Percentiles rank a stretch among this genome's conserved stretches.
Evolutionary conservation across 2,797 vertebrate genomes (phyloP).

Genomic region (Oophaga sylvatica): DNA sequence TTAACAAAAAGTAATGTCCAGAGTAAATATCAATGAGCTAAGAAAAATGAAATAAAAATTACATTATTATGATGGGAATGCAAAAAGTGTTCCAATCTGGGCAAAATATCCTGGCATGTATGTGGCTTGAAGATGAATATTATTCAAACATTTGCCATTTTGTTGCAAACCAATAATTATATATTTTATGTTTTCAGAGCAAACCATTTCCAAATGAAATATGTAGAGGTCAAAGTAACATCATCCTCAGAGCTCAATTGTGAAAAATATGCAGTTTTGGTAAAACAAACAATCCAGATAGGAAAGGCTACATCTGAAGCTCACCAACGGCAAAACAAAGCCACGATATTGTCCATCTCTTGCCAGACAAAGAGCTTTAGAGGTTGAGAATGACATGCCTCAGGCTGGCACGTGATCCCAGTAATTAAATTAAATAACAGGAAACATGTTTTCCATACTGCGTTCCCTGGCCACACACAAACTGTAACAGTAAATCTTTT

Average conservation of each 20-base stretch:
- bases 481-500: conserved; percentile 84
- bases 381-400: conserved; percentile 80
- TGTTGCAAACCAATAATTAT: not conserved
- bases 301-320: conserved; percentile 75
- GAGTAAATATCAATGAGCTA: too few species aligned
- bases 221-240: conserved; percentile 73
- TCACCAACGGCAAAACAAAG: conserved; percentile 78
- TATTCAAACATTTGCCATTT: not conserved
- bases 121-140: not conserved
- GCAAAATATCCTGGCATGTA: not conserved
- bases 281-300: conserved; percentile 77
- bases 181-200: not conserved
- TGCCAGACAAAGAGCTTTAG: conserved; percentile 82
- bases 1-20: too few species aligned
- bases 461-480: conserved; percentile 82
- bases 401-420: conserved; percentile 80
- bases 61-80: too few species aligned
- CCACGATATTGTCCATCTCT: conserved; percentile 83
- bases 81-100: not conserved
- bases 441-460: conserved; percentile 86
- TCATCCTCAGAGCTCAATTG: conserved; percentile 75
- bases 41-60: too few species aligned
- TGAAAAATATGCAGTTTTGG: conserved; percentile 74
- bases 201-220: conserved; percentile 69
- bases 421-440: conserved; percentile 87